Evolutionary conservation across 2,113 vertebrate genomes (phyloP), one percentile per base, ranked within the genome.

Genomic region (Epinephelus lanceolatus): DNA sequence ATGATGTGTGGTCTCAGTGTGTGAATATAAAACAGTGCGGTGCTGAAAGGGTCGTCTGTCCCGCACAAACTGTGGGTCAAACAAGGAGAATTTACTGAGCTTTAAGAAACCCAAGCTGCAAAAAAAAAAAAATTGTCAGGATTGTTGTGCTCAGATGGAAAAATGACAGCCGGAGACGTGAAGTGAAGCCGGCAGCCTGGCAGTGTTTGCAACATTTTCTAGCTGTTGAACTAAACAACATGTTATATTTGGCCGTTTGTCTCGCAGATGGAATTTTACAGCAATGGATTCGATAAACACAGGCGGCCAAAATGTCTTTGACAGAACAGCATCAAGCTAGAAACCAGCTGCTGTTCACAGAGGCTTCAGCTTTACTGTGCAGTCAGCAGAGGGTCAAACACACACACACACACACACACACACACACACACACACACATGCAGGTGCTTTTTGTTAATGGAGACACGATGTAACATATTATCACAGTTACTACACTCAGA

Each of bases 221-320:
- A 6, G 40, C 84, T 3, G 82, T 27, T 78, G 68, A 82, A 53
- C 80, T 82, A 87, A 92, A 92, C 90, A 84, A 60, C 52, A 23
- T 59, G 82, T 88, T 81, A 30, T 74, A 67, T 87, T 81, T 76
- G 85, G 77, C 45, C 78, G 63, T 86, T 92, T 71, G 81, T 90
- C 91, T 86, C 8, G 47, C 66, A 40, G 52, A 69, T 83, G 85
- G 91, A 90, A 87, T 90, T 86, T 71, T 23, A 69, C 21, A 76
- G 75, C 75, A 52, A 89, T 84, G 49, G 87, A 84, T 88, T 66
- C 2, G 80, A 89, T 90, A 90, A 92, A 90, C 89, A 92, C 71
- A 56, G 40, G 68, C 66, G 12, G 33, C 45, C 51, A 37, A 87
- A 85, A 87, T 2, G 57, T 33, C 51, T 83, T 59, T 84, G 89